Base-by-base conservation (phyloP, 2,113 vertebrate species). In the Macroglossus sobrinus region DNA sequence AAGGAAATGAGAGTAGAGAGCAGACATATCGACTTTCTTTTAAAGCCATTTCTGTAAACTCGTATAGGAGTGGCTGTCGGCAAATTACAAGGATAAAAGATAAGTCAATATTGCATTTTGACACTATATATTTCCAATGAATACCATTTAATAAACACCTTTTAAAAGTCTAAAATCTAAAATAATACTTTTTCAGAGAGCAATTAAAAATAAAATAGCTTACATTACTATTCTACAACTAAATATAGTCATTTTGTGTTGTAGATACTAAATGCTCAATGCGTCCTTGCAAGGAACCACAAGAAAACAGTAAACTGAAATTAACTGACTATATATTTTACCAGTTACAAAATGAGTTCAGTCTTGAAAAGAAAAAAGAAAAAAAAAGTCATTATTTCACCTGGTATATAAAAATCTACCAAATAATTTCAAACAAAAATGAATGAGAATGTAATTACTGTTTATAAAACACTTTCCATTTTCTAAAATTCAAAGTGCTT, bases 401-500 rank as follows among this genome's bases (percentile, higher is more conserved):
- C 38, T 68, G 47, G 22, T 88, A 64, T 68, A 82, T 64, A 63
- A 94, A 66, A 76, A 76, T 38, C 43, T 86, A 82, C 11, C 89
- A 53, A 66, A 75, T 75, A 19, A 79, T 93, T 82, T 50, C 35
- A 92, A 93, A 68, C 59, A 80, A 94, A 96, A 93, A 69, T 72
- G 33, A 92, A 91, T 35, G 12, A 94, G 80, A 85, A 84, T 33
- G 21, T 19, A 85, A 92, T 84, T 76, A 84, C 16, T 82, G 28
- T 59, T 97, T 91, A 92, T 55, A 93, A 96, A 84, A 72, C 26
- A 50, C 26, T 92, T 71, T 71, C 33, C 84, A 81, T 57, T 75
- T 89, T 45, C 64, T 3, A 55, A 93, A 88, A 50, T 91, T 78
- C 63, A 66, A 96, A 96, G 45, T 59, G 33, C 61, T 96, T 97